Evolutionary conservation across 2,113 vertebrate genomes (phyloP), one percentile per base, ranked within the genome.

Genomic region (Uria lomvia): DNA sequence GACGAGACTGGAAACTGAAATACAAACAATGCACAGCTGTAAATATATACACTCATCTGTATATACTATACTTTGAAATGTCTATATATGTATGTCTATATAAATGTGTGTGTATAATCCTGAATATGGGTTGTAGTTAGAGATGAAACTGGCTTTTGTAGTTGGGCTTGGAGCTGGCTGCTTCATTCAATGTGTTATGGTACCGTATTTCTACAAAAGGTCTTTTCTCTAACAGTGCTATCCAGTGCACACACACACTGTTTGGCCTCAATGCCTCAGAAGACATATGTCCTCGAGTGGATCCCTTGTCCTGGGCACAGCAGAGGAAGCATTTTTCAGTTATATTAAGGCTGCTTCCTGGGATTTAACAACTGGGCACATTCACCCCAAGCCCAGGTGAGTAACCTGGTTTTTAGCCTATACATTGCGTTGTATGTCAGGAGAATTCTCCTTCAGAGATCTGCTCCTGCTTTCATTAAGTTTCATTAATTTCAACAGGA

Each of bases 381-480:
- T 43, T 92, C 38, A 71, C 6, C 14, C 14, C 24, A 75, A 78
- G 3, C 8, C 34, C 60, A 15, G 17, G 22, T 86, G 42, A 45
- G 47, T 76, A 82, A 89, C 5, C 22, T 62, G 47, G 10, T 74
- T 90, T 95, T 88, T 67, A 83, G 60, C 42, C 45, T 74, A 45
- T 58, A 91, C 29, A 32, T 92, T 73, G 60, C 12, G 19, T 49
- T 82, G 55, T 85, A 65, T 60, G 38, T 95, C 80, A 94, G 77
- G 42, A 92, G 72, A 94, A 88, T 92, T 96, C 76, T 96, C 90
- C 93, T 94, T 96, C 85, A 91, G 38, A 77, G 36, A 63, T 30
- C 59, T 90, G 38, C n/a, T 59, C 47, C 20, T 56, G 29, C 16
- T 68, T 90, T 79, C 24, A 17, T 9, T 60, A 92, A 9, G 6